Percentiles rank a stretch among this genome's conserved stretches.
Conservation (phyloP, 92 coral and sea anemone species). For the Palythoa grandiflora region DNA sequence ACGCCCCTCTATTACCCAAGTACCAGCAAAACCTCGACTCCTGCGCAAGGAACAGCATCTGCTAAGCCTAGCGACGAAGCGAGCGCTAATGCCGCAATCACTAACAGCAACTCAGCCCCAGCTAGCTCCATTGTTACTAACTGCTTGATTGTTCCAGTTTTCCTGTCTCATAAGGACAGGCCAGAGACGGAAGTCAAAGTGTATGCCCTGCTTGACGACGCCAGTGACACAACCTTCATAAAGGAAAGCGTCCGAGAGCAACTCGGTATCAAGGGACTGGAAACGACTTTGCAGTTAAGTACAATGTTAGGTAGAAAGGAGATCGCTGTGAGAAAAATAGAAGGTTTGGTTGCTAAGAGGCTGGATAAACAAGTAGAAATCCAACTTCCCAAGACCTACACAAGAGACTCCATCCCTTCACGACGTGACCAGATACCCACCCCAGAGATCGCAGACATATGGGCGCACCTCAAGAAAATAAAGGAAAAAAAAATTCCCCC, state of each 20-base stretch:
- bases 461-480: slow-evolving; percentile 52
- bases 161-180: slow-evolving; percentile 61
- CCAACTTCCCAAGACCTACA: slow-evolving; percentile 73
- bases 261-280: slow-evolving; percentile 69
- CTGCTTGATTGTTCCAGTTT: slow-evolving; percentile 60
- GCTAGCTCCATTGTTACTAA: slow-evolving; percentile 17
- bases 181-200: slow-evolving; percentile 51
- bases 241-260: slow-evolving; percentile 42
- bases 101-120: slow-evolving; percentile 17
- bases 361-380: slow-evolving; percentile 61
- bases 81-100: background rate
- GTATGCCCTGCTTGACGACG: slow-evolving; percentile 65
- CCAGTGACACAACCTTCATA: slow-evolving; percentile 77
- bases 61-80: slow-evolving; percentile 19
- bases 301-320: slow-evolving; percentile 69
- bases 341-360: slow-evolving; percentile 63
- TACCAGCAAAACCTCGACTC: slow-evolving; percentile 7
- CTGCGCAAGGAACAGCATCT: slow-evolving; percentile 13
- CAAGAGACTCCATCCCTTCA: slow-evolving; percentile 59
- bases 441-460: slow-evolving; percentile 44
- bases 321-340: slow-evolving; percentile 48
- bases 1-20: slow-evolving; percentile 8
- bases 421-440: slow-evolving; percentile 66
- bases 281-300: slow-evolving; percentile 54
- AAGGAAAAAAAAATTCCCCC: slow-evolving; percentile 24